Conservation (phyloP, 2,113 vertebrate genomes). For the Mesoclemmys tuberculata region DNA sequence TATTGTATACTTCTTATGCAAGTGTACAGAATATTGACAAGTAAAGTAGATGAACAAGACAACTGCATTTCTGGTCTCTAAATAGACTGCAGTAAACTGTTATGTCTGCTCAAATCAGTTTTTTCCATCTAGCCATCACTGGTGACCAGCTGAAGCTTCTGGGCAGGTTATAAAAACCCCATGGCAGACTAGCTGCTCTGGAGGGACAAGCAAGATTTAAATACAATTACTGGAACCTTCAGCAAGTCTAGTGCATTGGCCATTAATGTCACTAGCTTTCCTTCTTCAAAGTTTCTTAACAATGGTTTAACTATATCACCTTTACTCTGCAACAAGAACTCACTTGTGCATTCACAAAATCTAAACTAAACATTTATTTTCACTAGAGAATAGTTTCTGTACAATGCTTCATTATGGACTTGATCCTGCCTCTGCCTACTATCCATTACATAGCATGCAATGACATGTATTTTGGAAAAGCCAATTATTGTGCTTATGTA, state of each 20-base stretch:
- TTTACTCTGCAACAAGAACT: neutral
- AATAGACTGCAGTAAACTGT: neutral
- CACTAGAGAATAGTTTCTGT: neutral
- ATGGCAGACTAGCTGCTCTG: neutral
- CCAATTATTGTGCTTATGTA: neutral
- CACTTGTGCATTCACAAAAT: neutral
- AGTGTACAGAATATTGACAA: neutral
- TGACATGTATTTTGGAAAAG: neutral
- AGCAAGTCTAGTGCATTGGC: neutral
- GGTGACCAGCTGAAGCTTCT: neutral
- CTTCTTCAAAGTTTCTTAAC: neutral
- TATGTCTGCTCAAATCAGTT: rapidly evolving
- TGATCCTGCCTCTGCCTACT: neutral
- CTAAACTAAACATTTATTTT: neutral
- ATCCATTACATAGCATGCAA: neutral
- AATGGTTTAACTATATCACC: neutral
- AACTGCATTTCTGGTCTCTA: neutral
- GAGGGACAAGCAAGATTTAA: neutral
- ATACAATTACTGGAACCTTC: neutral
- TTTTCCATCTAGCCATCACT: neutral
- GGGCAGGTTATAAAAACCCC: neutral
- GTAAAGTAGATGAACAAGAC: rapidly evolving
- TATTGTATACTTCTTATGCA: neutral
- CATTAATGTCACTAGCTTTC: neutral
- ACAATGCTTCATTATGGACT: neutral